Evolutionary conservation across 2,113 vertebrate species (phyloP), one percentile per base, ranked within the genome.

Genomic region (Myrmecobius fasciatus): DNA sequence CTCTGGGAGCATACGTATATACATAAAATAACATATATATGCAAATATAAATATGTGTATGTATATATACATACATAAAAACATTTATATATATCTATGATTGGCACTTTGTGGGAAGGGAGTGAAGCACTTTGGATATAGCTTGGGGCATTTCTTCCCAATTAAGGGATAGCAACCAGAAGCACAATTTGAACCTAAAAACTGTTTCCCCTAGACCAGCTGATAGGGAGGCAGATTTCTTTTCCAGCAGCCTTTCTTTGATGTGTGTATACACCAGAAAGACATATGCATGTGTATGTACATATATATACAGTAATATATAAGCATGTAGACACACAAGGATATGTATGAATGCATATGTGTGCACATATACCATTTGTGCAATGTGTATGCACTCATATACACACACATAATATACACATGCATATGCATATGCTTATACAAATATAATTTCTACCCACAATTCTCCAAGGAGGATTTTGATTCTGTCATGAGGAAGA

Each of bases 91-190:
- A 83, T 43, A 43, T 83, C n/a, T 43, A 43, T 83, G 20, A 43
- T 83, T 83, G 67, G 17, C n/a, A 83, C 20, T 83, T 83, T 17
- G 67, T 83, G n/a, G 67, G 67, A 83, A 83, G 36, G 20, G n/a
- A 83, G 67, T 83, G 17, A 83, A 43, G n/a, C 6, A 6, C 67
- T 83, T 24, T 83, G 67, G 67, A 83, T 83, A 43, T 43, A 43
- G 67, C 67, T 83, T 83, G 67, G 67, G 67, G 67, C 67, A 83
- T 83, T 83, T n/a, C 67, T 83, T 83, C 67, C 67, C n/a, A 83
- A 83, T 83, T 83, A 83, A 83, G 20, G 67, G 36, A 83, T 8
- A 43, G 67, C 20, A 83, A 83, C 67, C n/a, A 83, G 67, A 83
- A 83, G n/a, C 20, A 43, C n/a, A 43, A 6, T 83, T n/a, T n/a